These are phyloP conservation scores for Eriosoma lanigerum DNA, from an alignment of 1,140 invertebrate species.

Conservation along the genomic window DNA sequence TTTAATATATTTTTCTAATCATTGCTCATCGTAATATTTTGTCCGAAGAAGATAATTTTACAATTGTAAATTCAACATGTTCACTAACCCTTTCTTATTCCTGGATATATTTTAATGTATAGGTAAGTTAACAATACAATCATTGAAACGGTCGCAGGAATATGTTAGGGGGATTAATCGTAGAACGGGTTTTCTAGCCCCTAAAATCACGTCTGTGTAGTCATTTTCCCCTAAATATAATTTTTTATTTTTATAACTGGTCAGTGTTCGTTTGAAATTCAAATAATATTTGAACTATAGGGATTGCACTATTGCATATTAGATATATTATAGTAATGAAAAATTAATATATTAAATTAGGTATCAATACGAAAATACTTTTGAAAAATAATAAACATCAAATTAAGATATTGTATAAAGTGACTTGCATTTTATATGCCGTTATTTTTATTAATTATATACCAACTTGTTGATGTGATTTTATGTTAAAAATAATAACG, in stretches of 20 bases:
- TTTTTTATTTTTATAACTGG: not conserved
- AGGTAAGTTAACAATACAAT: constrained; percentile 15
- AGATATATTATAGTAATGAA: not conserved
- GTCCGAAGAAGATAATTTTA: too few relatives aligned
- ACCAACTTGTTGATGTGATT: too few relatives aligned
- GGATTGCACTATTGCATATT: not conserved
- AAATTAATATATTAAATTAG: not conserved
- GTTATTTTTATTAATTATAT: too few relatives aligned
- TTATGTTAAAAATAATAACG: not conserved
- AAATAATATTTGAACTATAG: not conserved
- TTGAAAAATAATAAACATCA: not conserved
- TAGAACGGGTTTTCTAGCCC: constrained; percentile 15
- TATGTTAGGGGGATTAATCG: constrained; percentile 24
- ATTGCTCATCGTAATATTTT: too few relatives aligned
- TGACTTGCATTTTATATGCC: not conserved
- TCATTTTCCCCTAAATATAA: not conserved
- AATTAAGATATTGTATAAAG: not conserved
- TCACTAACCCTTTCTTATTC: constrained; percentile 8
- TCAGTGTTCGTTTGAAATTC: not conserved
- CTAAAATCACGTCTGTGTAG: not conserved
- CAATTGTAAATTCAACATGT: not conserved
- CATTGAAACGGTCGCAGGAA: not conserved
- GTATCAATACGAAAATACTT: not conserved
- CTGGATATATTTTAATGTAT: not conserved
- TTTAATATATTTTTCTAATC: too few relatives aligned